Evolutionary conservation across 2,888 invertebrate species (phyloP).

Genomic region (Melieria crassipennis): DNA sequence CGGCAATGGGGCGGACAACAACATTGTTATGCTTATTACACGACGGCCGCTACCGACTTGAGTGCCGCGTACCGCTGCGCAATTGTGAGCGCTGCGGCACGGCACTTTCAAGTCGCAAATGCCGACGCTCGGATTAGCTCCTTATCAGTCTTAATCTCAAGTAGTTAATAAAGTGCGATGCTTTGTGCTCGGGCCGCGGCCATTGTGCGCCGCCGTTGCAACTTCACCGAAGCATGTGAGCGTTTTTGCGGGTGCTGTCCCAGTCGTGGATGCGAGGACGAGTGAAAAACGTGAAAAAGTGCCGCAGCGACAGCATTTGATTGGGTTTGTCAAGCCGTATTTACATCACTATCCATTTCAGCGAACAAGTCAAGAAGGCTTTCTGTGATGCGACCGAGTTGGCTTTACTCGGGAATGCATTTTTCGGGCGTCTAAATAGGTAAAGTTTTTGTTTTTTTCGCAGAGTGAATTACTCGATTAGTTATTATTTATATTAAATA

Average conservation of each 20-base stretch:
- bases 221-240: slow-evolving; percentile 57
- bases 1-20: slow-evolving; percentile 60
- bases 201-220: slow-evolving; percentile 49
- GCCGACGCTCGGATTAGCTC: slow-evolving; percentile 59
- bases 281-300: too few relatives aligned
- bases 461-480: too few relatives aligned
- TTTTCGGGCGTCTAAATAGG: too few relatives aligned
- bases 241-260: slow-evolving; percentile 44
- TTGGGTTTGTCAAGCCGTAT: too few relatives aligned
- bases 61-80: slow-evolving; percentile 19
- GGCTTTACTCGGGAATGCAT: too few relatives aligned
- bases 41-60: slow-evolving; percentile 56
- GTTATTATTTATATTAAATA: too few relatives aligned
- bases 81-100: slow-evolving; percentile 20
- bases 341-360: too few relatives aligned
- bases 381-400: too few relatives aligned
- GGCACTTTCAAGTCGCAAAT: slow-evolving; percentile 24
- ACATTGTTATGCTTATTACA: slow-evolving; percentile 63
- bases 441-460: too few relatives aligned
- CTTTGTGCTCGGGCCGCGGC: slow-evolving; percentile 59
- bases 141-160: slow-evolving; percentile 64
- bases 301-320: too few relatives aligned
- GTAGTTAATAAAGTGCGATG: slow-evolving; percentile 64
- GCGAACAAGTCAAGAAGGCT: too few relatives aligned
- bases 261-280: slow-evolving; percentile 13